These are phyloP conservation scores for Axis porcinus DNA, from an alignment of 2,113 vertebrate genomes.

Conservation along the genomic window DNA sequence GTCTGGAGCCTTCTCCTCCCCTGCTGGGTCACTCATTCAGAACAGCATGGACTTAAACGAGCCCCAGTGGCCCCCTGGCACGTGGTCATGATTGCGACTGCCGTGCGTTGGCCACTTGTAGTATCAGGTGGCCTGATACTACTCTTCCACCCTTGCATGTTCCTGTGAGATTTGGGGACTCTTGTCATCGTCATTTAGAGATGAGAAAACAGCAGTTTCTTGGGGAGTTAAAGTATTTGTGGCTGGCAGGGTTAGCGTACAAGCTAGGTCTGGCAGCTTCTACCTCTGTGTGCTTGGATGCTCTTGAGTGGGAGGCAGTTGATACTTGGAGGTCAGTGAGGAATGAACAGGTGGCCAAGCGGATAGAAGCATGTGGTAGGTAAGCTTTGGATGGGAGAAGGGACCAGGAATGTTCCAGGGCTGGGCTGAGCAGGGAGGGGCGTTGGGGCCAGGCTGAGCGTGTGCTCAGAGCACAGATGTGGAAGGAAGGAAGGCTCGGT, in stretches of 20 bases:
- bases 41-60: background rate
- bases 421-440: background rate
- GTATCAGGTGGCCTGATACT: background rate
- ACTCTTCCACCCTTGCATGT: background rate
- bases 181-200: background rate
- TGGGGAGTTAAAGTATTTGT: background rate
- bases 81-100: accelerated
- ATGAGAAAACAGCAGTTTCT: background rate
- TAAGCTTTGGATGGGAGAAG: background rate
- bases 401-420: background rate
- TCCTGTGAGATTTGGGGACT: background rate
- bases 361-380: background rate
- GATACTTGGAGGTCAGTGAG: background rate
- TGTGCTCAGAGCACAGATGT: background rate
- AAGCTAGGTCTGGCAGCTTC: background rate
- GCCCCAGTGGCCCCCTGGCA: background rate
- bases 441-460: background rate
- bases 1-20: background rate
- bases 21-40: background rate
- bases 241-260: background rate
- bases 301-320: background rate
- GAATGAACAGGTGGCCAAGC: background rate
- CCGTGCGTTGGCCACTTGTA: background rate
- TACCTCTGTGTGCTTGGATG: accelerated
- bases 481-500: background rate